Base-by-base conservation (phyloP, 2,797 vertebrate species). In the Cuculus canorus region DNA sequence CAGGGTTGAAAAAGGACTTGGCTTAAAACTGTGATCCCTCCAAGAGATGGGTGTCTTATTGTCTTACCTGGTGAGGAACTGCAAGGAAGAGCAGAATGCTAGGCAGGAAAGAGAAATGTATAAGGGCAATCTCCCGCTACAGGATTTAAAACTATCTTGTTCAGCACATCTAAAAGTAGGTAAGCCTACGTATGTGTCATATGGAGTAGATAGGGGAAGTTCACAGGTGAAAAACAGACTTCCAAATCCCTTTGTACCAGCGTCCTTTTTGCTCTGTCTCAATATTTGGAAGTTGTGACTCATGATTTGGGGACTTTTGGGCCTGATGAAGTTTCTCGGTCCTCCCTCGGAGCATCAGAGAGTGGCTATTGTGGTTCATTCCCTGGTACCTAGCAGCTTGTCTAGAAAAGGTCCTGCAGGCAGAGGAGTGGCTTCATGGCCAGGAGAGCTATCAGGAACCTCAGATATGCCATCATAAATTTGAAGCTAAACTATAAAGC, bases 211-310 rank as follows among this genome's bases (percentile, higher is more conserved):
- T 10, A 77, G 52, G 22, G 18, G 27, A 91, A 79, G 18, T 66
- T 80, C 39, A 82, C 7, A 37, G 10, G 19, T 66, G 48, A 85
- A 69, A 93, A 88, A 10, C 1, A 73, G 48, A 45, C 23, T 7
- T 6, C 13, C 1, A 77, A 81, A 63, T 89, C 24, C n/a, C 37
- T 32, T 16, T 0, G 0, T 63, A 57, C 19, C 5, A 27, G 11
- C 37, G 13, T 25, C 16, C 24, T 87, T 78, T 54, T 70, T 22
- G 48, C 41, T 21, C 4, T 7, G 18, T 78, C 14, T 89, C 28
- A 45, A 50, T 43, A 63, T 52, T 69, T 19, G 6, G 28, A 94
- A 39, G 19, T 41, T 4, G 0, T 39, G 21, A 82, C 32, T 92
- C 27, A 71, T 47, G 27, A 73, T 80, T 77, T 80, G 50, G 52